Evolutionary conservation across 2,113 vertebrate species (phyloP).

Genomic region (Tretioscincus oriximinensis): DNA sequence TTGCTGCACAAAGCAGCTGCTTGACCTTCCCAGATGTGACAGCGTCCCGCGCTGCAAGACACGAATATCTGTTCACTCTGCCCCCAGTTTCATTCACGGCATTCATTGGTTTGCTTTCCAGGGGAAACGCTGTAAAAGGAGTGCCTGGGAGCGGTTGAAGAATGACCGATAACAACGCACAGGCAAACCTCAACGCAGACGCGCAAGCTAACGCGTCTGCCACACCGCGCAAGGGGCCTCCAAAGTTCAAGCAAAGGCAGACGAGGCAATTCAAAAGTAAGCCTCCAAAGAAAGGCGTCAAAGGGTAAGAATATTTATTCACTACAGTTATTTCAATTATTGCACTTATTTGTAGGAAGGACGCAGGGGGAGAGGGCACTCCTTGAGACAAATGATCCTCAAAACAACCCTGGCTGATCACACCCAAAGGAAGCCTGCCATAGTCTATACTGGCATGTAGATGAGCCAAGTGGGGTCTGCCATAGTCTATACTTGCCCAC

Average conservation of each 20-base stretch:
- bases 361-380: no score
- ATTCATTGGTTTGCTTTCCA: slow-evolving; percentile 44
- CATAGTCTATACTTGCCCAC: no score
- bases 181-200: slow-evolving; percentile 54
- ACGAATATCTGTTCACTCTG: not conserved
- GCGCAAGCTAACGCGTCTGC: slow-evolving; percentile 72
- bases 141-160: not conserved
- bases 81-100: not conserved
- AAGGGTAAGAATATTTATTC: slow-evolving; percentile 78
- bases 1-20: not conserved
- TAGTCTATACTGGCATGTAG: no score
- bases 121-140: slow-evolving; percentile 36
- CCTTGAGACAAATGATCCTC: no score
- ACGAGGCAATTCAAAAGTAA: slow-evolving; percentile 98
- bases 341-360: no score
- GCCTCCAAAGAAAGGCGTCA: slow-evolving; percentile 94
- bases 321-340: no score
- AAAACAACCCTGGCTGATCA: no score
- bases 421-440: no score
- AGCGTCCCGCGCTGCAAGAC: not conserved
- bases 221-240: slow-evolving; percentile 93
- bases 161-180: slow-evolving; percentile 65
- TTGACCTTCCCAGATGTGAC: not conserved
- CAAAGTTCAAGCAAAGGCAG: slow-evolving; percentile 97
- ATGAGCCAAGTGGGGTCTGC: no score